phyloP scores from a whole-genome alignment of 2,797 vertebrate species.

The Ctenopoma kingsleyae region DNA sequence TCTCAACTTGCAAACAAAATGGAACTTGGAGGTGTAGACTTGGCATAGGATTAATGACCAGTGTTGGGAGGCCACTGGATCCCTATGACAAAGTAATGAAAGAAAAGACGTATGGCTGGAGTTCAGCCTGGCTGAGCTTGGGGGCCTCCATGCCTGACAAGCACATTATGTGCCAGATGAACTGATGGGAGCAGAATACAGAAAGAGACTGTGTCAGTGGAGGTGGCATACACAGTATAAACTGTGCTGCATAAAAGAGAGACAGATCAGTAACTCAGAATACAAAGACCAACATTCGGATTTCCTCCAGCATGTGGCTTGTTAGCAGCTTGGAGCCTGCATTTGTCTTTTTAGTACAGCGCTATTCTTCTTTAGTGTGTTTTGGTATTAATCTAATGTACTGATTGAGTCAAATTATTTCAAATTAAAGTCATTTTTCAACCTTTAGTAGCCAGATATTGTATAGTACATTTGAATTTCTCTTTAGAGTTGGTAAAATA shows the following conservation, averaged over 20 bases:
- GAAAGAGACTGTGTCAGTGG: slow-evolving; percentile 51
- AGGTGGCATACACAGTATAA: slow-evolving; percentile 47
- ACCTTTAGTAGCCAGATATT: background rate
- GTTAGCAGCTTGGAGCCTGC: slow-evolving; percentile 20
- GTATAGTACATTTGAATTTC: background rate
- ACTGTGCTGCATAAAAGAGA: slow-evolving; percentile 30
- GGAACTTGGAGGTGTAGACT: slow-evolving; percentile 53
- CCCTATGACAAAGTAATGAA: slow-evolving; percentile 84
- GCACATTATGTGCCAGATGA: slow-evolving; percentile 78
- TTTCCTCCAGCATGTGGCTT: slow-evolving; percentile 33
- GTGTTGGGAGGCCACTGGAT: slow-evolving; percentile 78
- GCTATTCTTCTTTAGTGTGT: slow-evolving; percentile 6
- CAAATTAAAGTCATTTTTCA: background rate
- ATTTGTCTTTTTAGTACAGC: background rate
- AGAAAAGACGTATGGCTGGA: slow-evolving; percentile 78
- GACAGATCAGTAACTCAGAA: slow-evolving; percentile 32
- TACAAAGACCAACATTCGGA: slow-evolving; percentile 28
- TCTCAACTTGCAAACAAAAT: slow-evolving; percentile 55
- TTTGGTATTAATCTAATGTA: background rate
- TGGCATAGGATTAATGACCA: slow-evolving; percentile 73
- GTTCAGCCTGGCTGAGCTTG: slow-evolving; percentile 71
- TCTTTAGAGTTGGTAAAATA: too few relatives aligned
- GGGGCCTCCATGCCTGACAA: slow-evolving; percentile 79
- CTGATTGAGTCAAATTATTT: background rate
- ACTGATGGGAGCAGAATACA: slow-evolving; percentile 74